Percentiles rank a stretch among this genome's conserved stretches.
phyloP scores from a whole-genome alignment of 2,888 invertebrate genomes.

The Monochamus alternatus region DNA sequence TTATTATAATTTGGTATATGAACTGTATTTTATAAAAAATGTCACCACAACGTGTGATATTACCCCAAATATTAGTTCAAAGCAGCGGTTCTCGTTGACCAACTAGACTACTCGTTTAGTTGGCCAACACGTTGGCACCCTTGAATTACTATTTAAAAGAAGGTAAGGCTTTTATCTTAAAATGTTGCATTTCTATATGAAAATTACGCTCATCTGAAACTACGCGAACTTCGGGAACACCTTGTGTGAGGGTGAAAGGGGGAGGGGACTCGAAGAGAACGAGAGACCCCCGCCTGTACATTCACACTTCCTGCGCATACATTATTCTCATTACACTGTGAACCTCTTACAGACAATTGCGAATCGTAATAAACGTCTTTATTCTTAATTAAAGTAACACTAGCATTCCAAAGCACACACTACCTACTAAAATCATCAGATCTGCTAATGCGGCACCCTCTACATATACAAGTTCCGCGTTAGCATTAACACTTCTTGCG shows the following conservation, averaged over 20 bases:
- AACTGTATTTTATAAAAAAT: too few relatives aligned
- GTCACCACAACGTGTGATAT: too few relatives aligned
- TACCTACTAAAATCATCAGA: constrained; percentile 65
- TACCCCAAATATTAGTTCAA: too few relatives aligned
- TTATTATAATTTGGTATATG: too few relatives aligned
- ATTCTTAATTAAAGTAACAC: constrained; percentile 69
- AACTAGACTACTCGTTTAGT: too few relatives aligned
- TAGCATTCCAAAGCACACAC: constrained; percentile 64
- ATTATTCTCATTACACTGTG: constrained; percentile 65
- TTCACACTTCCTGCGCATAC: constrained; percentile 60
- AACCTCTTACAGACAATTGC: constrained; percentile 67
- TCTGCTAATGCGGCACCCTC: constrained; percentile 64
- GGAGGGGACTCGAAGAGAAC: not conserved
- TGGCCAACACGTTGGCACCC: too few relatives aligned
- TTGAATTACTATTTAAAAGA: too few relatives aligned
- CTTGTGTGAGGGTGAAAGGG: constrained; percentile 17
- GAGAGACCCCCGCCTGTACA: constrained; percentile 44
- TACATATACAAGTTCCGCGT: constrained; percentile 61
- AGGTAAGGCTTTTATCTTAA: too few relatives aligned
- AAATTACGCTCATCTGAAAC: not conserved
- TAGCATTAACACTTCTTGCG: constrained; percentile 62
- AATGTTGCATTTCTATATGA: too few relatives aligned
- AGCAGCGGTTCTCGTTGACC: too few relatives aligned
- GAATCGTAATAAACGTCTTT: constrained; percentile 67
- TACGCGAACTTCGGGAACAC: not conserved